Conservation (phyloP, 1,140 invertebrate species). For the Agrypnia vestita region DNA sequence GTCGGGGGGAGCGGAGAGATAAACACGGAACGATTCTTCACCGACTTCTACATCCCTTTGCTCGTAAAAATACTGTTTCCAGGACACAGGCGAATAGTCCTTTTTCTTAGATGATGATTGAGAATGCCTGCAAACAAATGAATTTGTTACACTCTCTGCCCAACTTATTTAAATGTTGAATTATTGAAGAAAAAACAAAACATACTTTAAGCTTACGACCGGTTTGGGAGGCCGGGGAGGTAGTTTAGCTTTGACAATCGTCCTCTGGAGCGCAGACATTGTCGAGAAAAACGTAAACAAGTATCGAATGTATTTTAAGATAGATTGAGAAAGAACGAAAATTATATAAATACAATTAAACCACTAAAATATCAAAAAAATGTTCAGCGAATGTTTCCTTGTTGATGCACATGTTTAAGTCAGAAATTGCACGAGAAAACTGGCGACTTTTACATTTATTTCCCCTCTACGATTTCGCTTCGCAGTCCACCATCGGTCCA, state of each 20-base stretch:
- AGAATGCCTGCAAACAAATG: constrained; percentile 23
- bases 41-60: constrained; percentile 81
- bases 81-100: constrained; percentile 88
- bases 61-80: constrained; percentile 87
- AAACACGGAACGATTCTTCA: constrained; percentile 85
- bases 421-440: neutral
- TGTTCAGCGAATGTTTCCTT: constrained; percentile 23
- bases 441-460: neutral
- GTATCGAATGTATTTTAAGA: constrained; percentile 1
- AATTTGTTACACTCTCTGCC: neutral
- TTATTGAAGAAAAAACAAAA: constrained; percentile 49
- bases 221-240: constrained; percentile 73
- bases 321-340: neutral
- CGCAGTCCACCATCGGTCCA: too few species aligned
- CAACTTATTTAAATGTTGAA: neutral
- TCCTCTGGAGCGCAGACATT: constrained; percentile 81
- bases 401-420: constrained; percentile 10
- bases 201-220: constrained; percentile 69
- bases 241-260: constrained; percentile 78
- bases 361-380: constrained; percentile 2
- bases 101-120: constrained; percentile 69
- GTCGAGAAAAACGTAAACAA: constrained; percentile 5
- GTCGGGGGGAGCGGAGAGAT: constrained; percentile 78
- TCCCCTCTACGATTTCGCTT: neutral
- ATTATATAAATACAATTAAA: neutral